Evolutionary conservation across 2,113 vertebrate genomes (phyloP).

Genomic region (Phasianus colchicus): DNA sequence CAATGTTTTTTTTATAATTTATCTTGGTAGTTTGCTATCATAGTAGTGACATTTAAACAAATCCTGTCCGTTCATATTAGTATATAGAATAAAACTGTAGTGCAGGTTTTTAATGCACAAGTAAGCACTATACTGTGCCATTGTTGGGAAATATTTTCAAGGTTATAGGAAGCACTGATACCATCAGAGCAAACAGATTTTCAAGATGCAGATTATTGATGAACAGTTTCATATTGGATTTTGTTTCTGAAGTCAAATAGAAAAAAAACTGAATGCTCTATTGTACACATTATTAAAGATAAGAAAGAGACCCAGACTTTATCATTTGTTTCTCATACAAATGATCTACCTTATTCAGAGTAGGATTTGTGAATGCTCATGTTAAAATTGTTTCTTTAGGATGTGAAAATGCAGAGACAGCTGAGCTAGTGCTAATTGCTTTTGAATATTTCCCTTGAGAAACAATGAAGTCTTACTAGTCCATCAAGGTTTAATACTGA

Average conservation of each 20-base stretch:
- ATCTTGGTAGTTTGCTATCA: slow-evolving; percentile 6
- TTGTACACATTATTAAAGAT: neutral
- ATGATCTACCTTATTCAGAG: neutral
- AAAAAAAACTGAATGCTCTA: neutral
- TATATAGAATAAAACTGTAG: neutral
- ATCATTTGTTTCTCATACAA: neutral
- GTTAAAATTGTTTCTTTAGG: neutral
- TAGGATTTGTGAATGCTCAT: neutral
- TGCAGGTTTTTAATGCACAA: neutral
- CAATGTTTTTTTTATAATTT: neutral
- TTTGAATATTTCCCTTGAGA: neutral
- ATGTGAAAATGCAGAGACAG: neutral
- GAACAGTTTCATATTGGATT: neutral
- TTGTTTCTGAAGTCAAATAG: neutral
- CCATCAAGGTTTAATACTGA: neutral
- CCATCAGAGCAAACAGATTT: neutral
- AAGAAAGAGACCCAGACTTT: neutral
- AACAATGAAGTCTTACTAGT: neutral
- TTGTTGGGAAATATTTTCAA: neutral
- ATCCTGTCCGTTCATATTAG: neutral
- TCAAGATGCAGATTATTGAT: neutral
- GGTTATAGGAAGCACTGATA: neutral
- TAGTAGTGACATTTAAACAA: neutral
- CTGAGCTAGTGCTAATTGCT: neutral
- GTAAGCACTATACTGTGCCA: neutral